A percentile compares a stretch with the other conserved stretches of the same genome.
Evolutionary conservation across 2,888 invertebrate genomes (phyloP).

Genomic region (Yponomeuta evonymella): DNA sequence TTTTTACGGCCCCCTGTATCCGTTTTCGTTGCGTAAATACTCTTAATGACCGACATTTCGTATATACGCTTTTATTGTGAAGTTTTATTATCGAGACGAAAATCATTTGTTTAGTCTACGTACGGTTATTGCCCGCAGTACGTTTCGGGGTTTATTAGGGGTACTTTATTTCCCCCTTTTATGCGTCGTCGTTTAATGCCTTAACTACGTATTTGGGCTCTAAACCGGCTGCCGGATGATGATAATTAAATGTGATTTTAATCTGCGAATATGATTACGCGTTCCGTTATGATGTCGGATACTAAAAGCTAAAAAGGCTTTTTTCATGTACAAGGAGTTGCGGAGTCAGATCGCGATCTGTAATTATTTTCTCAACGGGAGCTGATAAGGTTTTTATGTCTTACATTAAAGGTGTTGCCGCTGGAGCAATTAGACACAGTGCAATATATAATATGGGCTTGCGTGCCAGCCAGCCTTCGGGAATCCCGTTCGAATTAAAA

Average conservation of each 20-base stretch:
- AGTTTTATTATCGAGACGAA: constrained; percentile 72
- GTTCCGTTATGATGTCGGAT: constrained; percentile 46
- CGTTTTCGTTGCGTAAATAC: constrained; percentile 72
- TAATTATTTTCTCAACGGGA: constrained; percentile 41
- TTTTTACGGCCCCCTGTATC: constrained; percentile 71
- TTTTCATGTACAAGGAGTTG: constrained; percentile 40
- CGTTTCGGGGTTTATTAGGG: constrained; percentile 71
- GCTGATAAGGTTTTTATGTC: constrained; percentile 37
- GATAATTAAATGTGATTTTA: constrained; percentile 64
- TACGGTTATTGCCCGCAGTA: constrained; percentile 66
- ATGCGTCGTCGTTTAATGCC: constrained; percentile 50
- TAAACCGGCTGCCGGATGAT: constrained; percentile 48
- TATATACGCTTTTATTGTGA: constrained; percentile 73
- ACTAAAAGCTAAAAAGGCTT: constrained; percentile 40
- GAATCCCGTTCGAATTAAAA: constrained; percentile 43
- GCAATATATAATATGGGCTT: background rate
- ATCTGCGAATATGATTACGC: constrained; percentile 57
- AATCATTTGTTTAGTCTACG: constrained; percentile 74
- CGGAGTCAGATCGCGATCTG: constrained; percentile 42
- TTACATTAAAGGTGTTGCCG: constrained; percentile 30
- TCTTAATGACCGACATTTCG: constrained; percentile 73
- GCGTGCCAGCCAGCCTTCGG: constrained; percentile 15
- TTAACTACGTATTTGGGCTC: constrained; percentile 50
- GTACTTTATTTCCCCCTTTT: constrained; percentile 62
- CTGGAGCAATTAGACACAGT: constrained; percentile 20